phyloP scores from a whole-genome alignment of 2,113 vertebrate species.

The Spilogale gracilis region DNA sequence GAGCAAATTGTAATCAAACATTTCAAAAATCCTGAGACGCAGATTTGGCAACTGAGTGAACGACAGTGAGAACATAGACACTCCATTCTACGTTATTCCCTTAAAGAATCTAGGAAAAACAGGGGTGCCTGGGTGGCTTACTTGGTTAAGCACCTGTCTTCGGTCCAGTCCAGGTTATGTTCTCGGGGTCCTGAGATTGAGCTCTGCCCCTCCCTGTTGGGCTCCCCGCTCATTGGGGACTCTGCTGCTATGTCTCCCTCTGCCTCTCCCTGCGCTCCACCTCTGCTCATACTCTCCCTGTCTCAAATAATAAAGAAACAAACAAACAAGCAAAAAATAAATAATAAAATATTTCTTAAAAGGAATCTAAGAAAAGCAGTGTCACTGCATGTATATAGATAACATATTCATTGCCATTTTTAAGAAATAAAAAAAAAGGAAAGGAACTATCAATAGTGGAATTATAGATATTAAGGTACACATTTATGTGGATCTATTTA shows the following conservation, averaged over 20 bases:
- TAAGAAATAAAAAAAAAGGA: not conserved
- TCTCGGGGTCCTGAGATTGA: not conserved
- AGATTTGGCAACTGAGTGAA: slow-evolving; percentile 25
- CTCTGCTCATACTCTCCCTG: not conserved
- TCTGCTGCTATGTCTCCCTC: not conserved
- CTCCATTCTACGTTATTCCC: not conserved
- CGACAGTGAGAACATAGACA: not conserved
- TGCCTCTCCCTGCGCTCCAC: not conserved
- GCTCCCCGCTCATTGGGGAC: not conserved
- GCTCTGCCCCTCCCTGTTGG: not conserved
- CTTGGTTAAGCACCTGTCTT: not conserved
- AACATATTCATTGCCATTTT: not conserved
- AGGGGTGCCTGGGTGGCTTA: not conserved
- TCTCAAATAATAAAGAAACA: not conserved
- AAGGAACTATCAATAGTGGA: not conserved
- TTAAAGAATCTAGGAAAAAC: not conserved
- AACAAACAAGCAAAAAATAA: not conserved
- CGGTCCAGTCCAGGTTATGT: not conserved
- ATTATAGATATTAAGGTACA: not conserved
- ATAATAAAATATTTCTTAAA: not conserved
- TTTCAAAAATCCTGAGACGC: not conserved
- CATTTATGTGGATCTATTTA: not conserved
- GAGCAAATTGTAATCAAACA: not conserved
- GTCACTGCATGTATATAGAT: not conserved
- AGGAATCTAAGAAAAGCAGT: not conserved